phyloP scores from a whole-genome alignment of 2,888 invertebrate species.

The Malachius bipustulatus region DNA sequence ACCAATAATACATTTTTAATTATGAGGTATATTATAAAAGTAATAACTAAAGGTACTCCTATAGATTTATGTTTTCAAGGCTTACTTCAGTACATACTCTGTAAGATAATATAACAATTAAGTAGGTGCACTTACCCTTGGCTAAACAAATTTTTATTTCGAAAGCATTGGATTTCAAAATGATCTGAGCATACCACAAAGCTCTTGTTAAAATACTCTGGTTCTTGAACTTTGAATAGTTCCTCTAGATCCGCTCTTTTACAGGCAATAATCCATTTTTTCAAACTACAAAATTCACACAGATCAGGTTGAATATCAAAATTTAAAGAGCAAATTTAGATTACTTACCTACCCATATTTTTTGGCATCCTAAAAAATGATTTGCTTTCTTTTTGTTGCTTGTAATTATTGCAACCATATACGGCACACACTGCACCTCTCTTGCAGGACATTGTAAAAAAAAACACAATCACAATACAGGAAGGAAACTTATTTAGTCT shows the following conservation, averaged over 20 bases:
- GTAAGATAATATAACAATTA: too few relatives aligned
- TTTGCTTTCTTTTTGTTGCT: slow-evolving; percentile 5
- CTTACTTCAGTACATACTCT: too few relatives aligned
- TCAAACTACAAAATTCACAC: neutral
- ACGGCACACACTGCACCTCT: slow-evolving; percentile 7
- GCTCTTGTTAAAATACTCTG: slow-evolving; percentile 7
- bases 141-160: slow-evolving; percentile 11
- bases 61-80: too few relatives aligned
- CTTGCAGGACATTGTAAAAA: too few relatives aligned
- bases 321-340: neutral
- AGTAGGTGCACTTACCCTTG: slow-evolving; percentile 7
- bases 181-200: slow-evolving; percentile 10
- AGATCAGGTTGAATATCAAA: neutral
- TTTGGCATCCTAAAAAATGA: slow-evolving; percentile 9
- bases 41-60: too few relatives aligned
- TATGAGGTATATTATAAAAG: too few relatives aligned
- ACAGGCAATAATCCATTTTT: slow-evolving; percentile 4
- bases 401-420: slow-evolving; percentile 7
- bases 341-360: slow-evolving; percentile 1
- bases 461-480: too few relatives aligned
- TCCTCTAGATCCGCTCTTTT: neutral
- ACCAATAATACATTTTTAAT: too few relatives aligned
- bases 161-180: slow-evolving; percentile 8
- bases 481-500: too few relatives aligned
- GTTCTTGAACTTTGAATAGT: neutral